Conservation (phyloP, 2,113 vertebrate genomes). For the Anguilla japonica region DNA sequence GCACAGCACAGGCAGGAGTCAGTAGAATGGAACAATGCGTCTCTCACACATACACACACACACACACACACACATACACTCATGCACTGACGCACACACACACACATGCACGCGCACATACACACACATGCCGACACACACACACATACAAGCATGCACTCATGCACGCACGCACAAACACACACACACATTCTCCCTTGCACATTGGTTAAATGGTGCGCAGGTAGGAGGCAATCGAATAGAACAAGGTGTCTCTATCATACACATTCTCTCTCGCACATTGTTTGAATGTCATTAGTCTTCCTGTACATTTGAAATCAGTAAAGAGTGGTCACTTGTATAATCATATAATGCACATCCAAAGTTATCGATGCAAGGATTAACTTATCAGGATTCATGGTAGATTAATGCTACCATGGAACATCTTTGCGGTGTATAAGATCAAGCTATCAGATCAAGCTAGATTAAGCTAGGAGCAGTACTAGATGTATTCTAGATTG, state of each 20-base stretch:
- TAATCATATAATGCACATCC: not conserved
- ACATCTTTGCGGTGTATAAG: no score
- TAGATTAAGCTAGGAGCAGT: no score
- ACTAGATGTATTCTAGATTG: no score
- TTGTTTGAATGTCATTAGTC: not conserved
- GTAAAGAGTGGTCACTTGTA: not conserved
- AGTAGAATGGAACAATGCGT: not conserved
- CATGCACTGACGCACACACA: not conserved
- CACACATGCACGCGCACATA: not conserved
- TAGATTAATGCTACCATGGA: not conserved
- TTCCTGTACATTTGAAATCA: not conserved
- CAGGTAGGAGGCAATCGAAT: no score
- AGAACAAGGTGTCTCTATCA: no score
- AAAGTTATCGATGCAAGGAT: not conserved
- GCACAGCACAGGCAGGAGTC: not conserved
- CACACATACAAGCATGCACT: not conserved
- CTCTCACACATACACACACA: not conserved
- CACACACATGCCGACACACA: not conserved
- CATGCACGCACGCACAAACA: no score
- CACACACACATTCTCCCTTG: not conserved
- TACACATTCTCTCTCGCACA: conserved; percentile 14
- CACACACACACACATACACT: no score
- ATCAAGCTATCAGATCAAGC: no score
- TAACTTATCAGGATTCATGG: not conserved
- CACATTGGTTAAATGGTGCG: no score